Evolutionary conservation across 2,797 vertebrate species (phyloP).

Genomic region (Thalassophryne amazonica): DNA sequence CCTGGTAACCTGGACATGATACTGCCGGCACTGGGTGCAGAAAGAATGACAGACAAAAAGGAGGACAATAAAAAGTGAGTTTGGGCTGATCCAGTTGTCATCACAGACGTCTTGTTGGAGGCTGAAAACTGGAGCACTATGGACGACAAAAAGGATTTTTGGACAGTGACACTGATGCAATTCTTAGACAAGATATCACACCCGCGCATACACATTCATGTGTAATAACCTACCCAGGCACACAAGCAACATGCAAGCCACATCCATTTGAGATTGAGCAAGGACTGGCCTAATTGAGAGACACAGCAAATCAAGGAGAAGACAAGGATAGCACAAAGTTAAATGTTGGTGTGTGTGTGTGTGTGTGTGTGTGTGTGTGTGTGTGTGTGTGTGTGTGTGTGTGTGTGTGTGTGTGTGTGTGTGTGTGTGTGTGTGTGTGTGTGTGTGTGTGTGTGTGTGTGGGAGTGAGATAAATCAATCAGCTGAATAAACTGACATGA

Average conservation of each 20-base stretch:
- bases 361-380: conserved; percentile 6
- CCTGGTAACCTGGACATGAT: conserved; percentile 78
- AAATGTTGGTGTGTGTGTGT: conserved; percentile 27
- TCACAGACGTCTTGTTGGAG: neutral
- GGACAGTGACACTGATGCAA: conserved; percentile 55
- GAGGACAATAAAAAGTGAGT: conserved; percentile 13
- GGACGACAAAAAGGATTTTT: conserved; percentile 4
- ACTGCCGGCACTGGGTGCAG: conserved; percentile 57
- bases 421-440: conserved; percentile 29
- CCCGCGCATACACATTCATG: conserved; percentile 1
- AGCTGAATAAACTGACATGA: conserved; percentile 68
- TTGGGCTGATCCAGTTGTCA: neutral
- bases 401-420: conserved; percentile 7
- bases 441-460: conserved; percentile 12
- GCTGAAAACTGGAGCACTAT: conserved; percentile 17
- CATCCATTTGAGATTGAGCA: conserved; percentile 26
- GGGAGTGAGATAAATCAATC: conserved; percentile 50
- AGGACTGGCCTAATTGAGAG: conserved; percentile 66
- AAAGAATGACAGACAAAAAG: conserved; percentile 5
- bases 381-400: conserved; percentile 26
- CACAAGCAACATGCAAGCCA: conserved; percentile 32
- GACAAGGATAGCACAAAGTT: conserved; percentile 37
- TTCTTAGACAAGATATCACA: conserved; percentile 23
- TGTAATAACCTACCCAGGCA: conserved; percentile 23
- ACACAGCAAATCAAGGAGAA: conserved; percentile 54